Base-by-base conservation (phyloP, 2,888 invertebrate species). In the Ferrisia virgata region DNA sequence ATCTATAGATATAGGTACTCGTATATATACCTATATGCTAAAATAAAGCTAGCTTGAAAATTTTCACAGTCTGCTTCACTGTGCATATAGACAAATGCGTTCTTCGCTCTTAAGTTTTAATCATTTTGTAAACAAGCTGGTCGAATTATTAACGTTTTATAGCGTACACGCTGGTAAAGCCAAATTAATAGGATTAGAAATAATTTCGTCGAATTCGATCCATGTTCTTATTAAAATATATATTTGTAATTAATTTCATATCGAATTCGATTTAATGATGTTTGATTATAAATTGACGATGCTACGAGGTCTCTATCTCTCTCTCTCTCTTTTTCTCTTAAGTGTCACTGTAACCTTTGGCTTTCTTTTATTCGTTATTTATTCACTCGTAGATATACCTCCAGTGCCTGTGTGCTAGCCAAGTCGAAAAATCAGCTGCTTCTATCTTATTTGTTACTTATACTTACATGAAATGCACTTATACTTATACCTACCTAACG, bases 171-270 rank as follows among this genome's bases (percentile, higher is more conserved):
- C 3, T 28, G 28, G 64, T 28, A 64, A 64, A 64, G 28, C 28
- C 64, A 64, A 64, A 64, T 64, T 64, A 64, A 64, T 64, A 64
- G 64, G 64, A 64, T 64, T 64, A 64, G 64, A 64, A 64, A 64
- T 64, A 64, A 64, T 64, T 64, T 64, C 28, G 15, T 28, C 64
- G 28, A 64, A 4, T 64, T 28, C 64, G 64, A 64, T 64, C 64
- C 28, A 15, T 11, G 31, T 53, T 64, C 64, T 64, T 64, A 64
- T 64, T 53, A 64, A 64, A 64, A 64, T 64, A 64, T 64, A 64
- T 15, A 64, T 64, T 15, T 64, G 64, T 64, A 64, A 64, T 64
- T 64, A 64, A 64, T 28, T 64, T 64, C 64, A 15, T 64, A 64
- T 64, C 64, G 64, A 28, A 64, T 64, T 64, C 64, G 64, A 64